Base-by-base conservation (phyloP, 2,797 vertebrate species). In the Acanthis flammea region DNA sequence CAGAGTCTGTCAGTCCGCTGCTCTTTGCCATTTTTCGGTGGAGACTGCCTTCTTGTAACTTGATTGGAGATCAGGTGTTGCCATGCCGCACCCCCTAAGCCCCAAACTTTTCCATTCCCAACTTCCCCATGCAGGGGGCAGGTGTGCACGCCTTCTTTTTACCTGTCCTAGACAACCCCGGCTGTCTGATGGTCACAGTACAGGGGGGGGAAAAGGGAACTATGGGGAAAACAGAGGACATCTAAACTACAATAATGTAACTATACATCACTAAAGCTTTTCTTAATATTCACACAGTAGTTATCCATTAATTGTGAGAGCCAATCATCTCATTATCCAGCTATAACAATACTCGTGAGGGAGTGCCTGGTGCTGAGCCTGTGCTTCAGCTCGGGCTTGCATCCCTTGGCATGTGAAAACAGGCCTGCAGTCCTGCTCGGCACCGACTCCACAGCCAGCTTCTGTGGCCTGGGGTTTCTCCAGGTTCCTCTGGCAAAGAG, bases 401-500 rank as follows among this genome's bases (percentile, higher is more conserved):
- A 3, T 62, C 51, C 31, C n/a, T 14, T 9, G 1, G n/a, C 54
- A 21, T 7, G 21, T 28, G 25, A 1, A 2, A 8, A 10, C 21
- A 5, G 39, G 71, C 44, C 37, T 12, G 61, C 27, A 2, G 28
- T 3, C 14, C 23, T 37, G 19, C 57, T 47, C 0, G 4, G 31
- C 23, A 2, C 57, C 1, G 2, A 2, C 63, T 54, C 54, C 25
- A 0, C 5, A 16, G 24, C 57, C 19, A 6, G 10, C 23, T 63
- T 31, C 12, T 12, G 28, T 19, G 41, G 6, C 23, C 48, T 15
- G 16, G 30, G 50, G 11, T 10, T 80, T 77, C 68, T 60, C 33
- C 53, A 22, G 23, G 31, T 45, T 62, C 6, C 22, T 61, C 28
- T 60, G 45, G 24, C 24, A 48, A 6, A 48, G 21, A 1, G 11